Conservation (phyloP, 37 sponge, comb jelly and placozoan species). For the Aplysina aerophoba region DNA sequence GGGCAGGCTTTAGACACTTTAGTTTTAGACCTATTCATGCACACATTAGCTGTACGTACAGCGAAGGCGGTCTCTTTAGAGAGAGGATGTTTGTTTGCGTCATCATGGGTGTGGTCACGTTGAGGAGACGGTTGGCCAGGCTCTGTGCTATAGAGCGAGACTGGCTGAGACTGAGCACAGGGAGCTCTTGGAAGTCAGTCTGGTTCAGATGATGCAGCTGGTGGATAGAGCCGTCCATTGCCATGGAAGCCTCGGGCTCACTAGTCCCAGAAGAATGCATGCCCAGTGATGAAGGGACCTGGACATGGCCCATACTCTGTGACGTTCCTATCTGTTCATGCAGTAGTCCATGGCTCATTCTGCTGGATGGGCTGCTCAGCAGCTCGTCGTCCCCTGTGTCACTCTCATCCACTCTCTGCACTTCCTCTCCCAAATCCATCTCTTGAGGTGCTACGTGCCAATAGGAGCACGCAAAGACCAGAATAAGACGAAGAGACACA, state of each 20-base stretch:
- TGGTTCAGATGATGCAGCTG: not conserved
- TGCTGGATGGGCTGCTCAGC: not conserved
- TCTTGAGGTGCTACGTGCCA: not conserved
- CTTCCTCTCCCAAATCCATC: slow-evolving; percentile 11
- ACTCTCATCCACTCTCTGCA: slow-evolving; percentile 4
- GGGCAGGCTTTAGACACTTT: no score
- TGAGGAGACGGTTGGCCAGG: slow-evolving; percentile 11
- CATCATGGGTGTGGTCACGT: slow-evolving; percentile 15
- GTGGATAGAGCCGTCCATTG: not conserved
- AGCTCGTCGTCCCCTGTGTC: not conserved
- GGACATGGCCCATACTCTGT: not conserved
- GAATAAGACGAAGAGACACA: no score
- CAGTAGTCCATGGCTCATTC: not conserved
- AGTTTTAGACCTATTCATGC: no score
- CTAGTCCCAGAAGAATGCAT: not conserved
- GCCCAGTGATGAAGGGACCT: not conserved
- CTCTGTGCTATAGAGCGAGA: not conserved
- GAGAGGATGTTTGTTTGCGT: not conserved
- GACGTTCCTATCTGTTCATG: not conserved
- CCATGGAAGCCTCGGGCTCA: not conserved
- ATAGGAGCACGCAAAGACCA: no score
- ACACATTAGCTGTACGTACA: slow-evolving; percentile 1
- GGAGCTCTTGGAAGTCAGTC: slow-evolving; percentile 9
- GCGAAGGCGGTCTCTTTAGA: not conserved
- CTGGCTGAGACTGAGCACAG: slow-evolving; percentile 14